Evolutionary conservation across 2,797 vertebrate species (phyloP).

Genomic region (Thripadectes ignobilis): DNA sequence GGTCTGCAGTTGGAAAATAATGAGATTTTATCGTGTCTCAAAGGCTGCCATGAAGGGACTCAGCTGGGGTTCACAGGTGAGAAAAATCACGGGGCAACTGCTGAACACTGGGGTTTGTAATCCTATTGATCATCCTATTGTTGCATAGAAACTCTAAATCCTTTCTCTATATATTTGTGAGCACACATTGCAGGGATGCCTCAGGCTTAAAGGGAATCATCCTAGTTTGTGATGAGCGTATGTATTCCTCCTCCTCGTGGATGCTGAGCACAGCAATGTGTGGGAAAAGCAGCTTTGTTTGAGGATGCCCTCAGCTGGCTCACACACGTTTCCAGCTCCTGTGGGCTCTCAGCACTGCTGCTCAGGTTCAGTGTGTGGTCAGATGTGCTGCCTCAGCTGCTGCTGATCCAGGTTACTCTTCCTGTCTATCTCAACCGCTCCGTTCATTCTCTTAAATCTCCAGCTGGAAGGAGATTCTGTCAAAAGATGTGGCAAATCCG

Average conservation of each 20-base stretch:
- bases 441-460: not conserved
- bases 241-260: not conserved
- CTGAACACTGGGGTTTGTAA: not conserved
- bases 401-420: not conserved
- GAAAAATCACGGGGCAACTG: not conserved
- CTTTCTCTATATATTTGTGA: not conserved
- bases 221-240: not conserved
- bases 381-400: not conserved
- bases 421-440: not conserved
- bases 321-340: not conserved
- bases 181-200: not conserved
- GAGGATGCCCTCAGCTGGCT: not conserved
- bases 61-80: not conserved
- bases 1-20: not conserved
- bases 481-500: not conserved
- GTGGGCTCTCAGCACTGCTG: not conserved
- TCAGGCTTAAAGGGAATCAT: not conserved
- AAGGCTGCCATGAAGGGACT: not conserved
- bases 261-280: not conserved
- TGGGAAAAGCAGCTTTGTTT: not conserved
- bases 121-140: not conserved
- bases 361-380: not conserved
- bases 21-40: not conserved
- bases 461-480: not conserved
- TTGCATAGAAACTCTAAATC: not conserved